Percentiles rank a stretch among this genome's conserved stretches.
phyloP scores from a whole-genome alignment of 1,140 invertebrate genomes.

The Maconellicoccus hirsutus region DNA sequence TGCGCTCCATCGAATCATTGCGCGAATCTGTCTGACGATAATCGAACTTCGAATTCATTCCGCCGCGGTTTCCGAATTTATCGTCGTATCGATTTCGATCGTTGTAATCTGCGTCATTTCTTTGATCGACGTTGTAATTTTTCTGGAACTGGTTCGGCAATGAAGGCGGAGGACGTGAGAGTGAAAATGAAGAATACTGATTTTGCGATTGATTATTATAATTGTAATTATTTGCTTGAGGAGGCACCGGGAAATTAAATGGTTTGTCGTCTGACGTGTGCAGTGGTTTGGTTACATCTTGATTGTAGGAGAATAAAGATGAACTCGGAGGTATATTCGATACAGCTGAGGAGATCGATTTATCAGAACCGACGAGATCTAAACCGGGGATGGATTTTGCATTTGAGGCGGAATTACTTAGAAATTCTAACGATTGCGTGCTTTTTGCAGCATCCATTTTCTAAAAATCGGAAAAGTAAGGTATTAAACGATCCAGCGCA shows the following conservation, averaged over 20 bases:
- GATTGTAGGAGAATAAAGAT: conserved; percentile 15
- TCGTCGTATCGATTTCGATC: not conserved
- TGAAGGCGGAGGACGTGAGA: not conserved
- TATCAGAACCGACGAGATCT: conserved; percentile 27
- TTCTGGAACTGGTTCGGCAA: not conserved
- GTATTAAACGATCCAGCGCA: too few relatives aligned
- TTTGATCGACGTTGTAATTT: not conserved
- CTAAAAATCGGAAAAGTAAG: not conserved
- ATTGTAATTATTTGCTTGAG: not conserved
- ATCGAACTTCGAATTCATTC: not conserved
- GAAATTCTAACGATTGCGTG: not conserved
- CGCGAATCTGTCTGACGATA: not conserved
- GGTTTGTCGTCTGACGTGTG: conserved; percentile 32
- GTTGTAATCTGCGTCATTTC: not conserved
- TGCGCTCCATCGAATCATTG: not conserved
- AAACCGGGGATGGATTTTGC: conserved; percentile 30
- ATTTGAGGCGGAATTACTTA: not conserved
- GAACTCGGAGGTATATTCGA: conserved; percentile 2
- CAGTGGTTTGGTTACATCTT: conserved; percentile 26
- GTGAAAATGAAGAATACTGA: not conserved
- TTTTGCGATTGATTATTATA: not conserved
- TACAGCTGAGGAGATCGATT: not conserved
- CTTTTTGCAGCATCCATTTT: not conserved
- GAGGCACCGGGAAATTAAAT: conserved; percentile 31
- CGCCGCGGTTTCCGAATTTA: not conserved